Conservation (phyloP, 2,797 vertebrate species). For the Otus scops region DNA sequence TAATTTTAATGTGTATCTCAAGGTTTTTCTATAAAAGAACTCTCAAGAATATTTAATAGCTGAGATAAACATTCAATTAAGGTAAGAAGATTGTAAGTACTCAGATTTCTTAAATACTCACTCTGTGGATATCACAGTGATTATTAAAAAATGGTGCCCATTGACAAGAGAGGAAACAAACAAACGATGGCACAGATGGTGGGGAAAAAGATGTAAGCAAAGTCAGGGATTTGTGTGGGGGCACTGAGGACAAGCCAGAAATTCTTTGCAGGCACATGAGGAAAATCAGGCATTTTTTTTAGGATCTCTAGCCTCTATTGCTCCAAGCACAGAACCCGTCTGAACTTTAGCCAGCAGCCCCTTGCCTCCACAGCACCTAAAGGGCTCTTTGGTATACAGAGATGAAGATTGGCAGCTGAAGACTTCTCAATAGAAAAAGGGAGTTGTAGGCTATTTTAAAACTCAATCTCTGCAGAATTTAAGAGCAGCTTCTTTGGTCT, state of each 20-base stretch:
- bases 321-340: rapidly evolving
- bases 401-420: background rate
- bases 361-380: background rate
- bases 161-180: background rate
- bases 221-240: background rate
- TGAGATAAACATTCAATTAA: constrained; percentile 49
- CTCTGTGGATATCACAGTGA: background rate
- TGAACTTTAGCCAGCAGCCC: background rate
- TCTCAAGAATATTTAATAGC: constrained; percentile 53
- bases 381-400: background rate
- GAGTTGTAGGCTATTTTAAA: background rate
- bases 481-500: rapidly evolving
- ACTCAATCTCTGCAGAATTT: background rate
- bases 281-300: background rate
- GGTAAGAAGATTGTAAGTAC: background rate
- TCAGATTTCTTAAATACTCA: background rate
- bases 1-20: constrained; percentile 60
- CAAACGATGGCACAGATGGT: background rate
- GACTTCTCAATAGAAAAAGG: background rate
- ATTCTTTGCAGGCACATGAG: too few relatives aligned
- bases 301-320: rapidly evolving
- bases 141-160: background rate
- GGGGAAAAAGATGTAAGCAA: background rate
- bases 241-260: background rate
- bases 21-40: constrained; percentile 28